Conservation (phyloP, 2,113 vertebrate species). For the Pelecanoides urinatrix region DNA sequence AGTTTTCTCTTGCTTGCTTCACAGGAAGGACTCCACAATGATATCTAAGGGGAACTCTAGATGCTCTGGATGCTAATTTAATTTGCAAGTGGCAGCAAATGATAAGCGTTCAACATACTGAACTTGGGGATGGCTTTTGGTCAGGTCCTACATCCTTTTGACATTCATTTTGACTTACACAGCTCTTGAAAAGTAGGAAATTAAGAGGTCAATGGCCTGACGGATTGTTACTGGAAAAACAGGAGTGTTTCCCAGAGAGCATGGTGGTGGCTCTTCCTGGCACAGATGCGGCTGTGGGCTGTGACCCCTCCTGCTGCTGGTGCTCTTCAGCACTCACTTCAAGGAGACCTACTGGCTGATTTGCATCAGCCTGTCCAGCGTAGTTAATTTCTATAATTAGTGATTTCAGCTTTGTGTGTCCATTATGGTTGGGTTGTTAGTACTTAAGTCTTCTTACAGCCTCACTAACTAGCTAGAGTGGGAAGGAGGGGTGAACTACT, state of each 20-base stretch:
- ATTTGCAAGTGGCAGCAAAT: not conserved
- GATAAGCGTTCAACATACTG: not conserved
- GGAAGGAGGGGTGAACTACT: not conserved
- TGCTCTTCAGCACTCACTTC: not conserved
- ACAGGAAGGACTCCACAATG: not conserved
- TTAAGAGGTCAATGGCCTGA: not conserved
- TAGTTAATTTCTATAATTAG: not conserved
- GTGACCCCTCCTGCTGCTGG: accelerated
- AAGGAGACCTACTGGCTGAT: not conserved
- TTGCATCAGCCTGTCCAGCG: accelerated
- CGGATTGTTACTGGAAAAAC: not conserved
- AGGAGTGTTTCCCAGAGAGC: not conserved
- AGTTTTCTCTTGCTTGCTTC: not conserved
- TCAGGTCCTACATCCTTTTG: not conserved
- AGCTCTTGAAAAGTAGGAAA: not conserved
- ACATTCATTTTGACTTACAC: not conserved
- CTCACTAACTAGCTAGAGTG: not conserved
- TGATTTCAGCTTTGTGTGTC: not conserved
- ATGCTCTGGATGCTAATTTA: not conserved
- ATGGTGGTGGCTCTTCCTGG: not conserved
- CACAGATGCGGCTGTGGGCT: not conserved
- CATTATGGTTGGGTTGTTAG: not conserved
- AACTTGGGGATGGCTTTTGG: not conserved
- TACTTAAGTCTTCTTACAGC: not conserved
- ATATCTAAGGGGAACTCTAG: too few relatives aligned